These are phyloP conservation scores for Rhineura floridana DNA, from an alignment of 2,113 vertebrate genomes.

Conservation along the genomic window DNA sequence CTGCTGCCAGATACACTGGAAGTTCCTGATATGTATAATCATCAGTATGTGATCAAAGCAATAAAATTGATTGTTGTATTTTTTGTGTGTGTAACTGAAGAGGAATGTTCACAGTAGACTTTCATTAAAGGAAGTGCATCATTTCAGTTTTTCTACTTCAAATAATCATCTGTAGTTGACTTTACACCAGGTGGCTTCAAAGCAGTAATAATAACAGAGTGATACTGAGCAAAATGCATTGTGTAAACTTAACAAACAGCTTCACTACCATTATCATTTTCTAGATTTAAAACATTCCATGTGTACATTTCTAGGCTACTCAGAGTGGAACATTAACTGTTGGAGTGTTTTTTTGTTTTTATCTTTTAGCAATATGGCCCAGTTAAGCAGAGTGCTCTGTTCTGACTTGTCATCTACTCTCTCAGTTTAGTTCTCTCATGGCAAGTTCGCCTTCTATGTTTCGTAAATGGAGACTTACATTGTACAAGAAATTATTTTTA, in stretches of 20 bases:
- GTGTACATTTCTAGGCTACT: neutral
- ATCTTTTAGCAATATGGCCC: neutral
- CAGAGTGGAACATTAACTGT: neutral
- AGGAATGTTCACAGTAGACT: neutral
- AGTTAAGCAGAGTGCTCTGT: neutral
- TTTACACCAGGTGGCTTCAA: neutral
- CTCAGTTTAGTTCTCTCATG: neutral
- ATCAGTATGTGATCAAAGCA: neutral
- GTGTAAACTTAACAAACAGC: neutral
- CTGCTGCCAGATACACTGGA: neutral
- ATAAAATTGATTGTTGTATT: neutral
- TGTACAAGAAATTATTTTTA: neutral
- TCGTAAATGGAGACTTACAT: slow-evolving; percentile 15
- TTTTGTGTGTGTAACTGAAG: neutral
- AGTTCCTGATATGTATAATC: neutral
- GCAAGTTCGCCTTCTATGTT: neutral
- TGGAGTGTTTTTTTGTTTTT: neutral
- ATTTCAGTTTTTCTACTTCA: slow-evolving; percentile 12
- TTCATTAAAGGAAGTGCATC: neutral
- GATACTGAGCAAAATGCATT: neutral
- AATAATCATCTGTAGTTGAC: rapidly evolving
- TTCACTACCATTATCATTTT: neutral
- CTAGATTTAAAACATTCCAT: neutral
- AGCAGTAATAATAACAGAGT: slow-evolving; percentile 35
- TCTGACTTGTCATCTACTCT: neutral